Conservation (phyloP, 2,888 invertebrate genomes). For the Clitarchus hookeri region DNA sequence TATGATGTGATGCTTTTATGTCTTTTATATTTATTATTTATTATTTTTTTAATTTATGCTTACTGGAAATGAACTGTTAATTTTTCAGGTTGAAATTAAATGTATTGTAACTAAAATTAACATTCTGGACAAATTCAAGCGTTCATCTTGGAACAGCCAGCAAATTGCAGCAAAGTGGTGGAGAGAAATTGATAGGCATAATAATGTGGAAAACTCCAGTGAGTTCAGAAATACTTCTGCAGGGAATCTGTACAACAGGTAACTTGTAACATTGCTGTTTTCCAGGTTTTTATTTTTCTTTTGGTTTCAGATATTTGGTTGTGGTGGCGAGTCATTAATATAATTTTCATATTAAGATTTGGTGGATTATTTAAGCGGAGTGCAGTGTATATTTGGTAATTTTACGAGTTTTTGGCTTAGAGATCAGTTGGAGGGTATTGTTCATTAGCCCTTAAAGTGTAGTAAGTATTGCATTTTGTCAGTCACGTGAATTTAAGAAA, state of each 20-base stretch:
- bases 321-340: too few species aligned
- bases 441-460: too few species aligned
- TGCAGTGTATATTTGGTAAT: too few species aligned
- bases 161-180: slow-evolving; percentile 12
- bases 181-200: not conserved
- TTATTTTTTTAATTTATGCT: not conserved
- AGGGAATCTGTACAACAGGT: not conserved
- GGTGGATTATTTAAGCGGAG: too few species aligned
- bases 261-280: not conserved
- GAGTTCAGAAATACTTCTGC: not conserved
- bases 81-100: slow-evolving; percentile 24
- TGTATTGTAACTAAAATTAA: slow-evolving; percentile 23
- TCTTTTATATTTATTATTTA: not conserved
- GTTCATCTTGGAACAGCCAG: not conserved
- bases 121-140: not conserved
- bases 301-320: too few species aligned
- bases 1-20: not conserved
- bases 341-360: too few species aligned
- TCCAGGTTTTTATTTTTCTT: too few species aligned
- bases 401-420: too few species aligned
- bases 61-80: not conserved
- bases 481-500: too few species aligned
- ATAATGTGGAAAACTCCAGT: not conserved
- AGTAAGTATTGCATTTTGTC: too few species aligned
- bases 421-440: too few species aligned